A percentile compares a stretch with the other conserved stretches of the same genome.
phyloP scores from a whole-genome alignment of 1,140 invertebrate genomes.

The Limonius californicus region DNA sequence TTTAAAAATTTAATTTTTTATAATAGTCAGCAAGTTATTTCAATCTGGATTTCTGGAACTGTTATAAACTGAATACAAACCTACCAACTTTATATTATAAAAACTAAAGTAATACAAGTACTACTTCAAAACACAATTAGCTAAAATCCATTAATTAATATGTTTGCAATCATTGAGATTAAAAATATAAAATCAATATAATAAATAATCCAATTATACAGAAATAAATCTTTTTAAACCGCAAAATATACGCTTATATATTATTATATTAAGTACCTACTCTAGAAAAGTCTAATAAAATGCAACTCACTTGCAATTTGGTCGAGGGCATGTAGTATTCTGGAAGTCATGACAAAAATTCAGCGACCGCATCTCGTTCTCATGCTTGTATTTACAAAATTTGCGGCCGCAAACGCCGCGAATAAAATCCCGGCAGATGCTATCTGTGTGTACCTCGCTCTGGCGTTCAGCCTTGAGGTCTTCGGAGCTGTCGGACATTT shows the following conservation, averaged over 20 bases:
- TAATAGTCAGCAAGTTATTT: too few species aligned
- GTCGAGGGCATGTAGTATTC: conserved; percentile 64
- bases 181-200: too few species aligned
- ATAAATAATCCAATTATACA: too few species aligned
- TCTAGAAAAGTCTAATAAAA: background rate
- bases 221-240: too few species aligned
- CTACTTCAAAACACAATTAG: too few species aligned
- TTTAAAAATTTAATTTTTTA: too few species aligned
- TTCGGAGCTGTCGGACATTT: conserved; percentile 44
- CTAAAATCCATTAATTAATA: too few species aligned
- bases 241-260: background rate
- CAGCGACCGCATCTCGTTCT: conserved; percentile 49
- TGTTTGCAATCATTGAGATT: too few species aligned
- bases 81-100: too few species aligned
- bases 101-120: too few species aligned
- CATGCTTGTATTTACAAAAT: conserved; percentile 72
- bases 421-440: conserved; percentile 58
- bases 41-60: too few species aligned
- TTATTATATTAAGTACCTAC: background rate
- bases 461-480: conserved; percentile 34
- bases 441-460: conserved; percentile 32
- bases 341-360: conserved; percentile 85
- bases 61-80: too few species aligned
- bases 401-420: conserved; percentile 69
- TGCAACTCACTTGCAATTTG: conserved; percentile 52